phyloP scores from a whole-genome alignment of 2,113 vertebrate genomes.

The Heloderma charlesbogerti region DNA sequence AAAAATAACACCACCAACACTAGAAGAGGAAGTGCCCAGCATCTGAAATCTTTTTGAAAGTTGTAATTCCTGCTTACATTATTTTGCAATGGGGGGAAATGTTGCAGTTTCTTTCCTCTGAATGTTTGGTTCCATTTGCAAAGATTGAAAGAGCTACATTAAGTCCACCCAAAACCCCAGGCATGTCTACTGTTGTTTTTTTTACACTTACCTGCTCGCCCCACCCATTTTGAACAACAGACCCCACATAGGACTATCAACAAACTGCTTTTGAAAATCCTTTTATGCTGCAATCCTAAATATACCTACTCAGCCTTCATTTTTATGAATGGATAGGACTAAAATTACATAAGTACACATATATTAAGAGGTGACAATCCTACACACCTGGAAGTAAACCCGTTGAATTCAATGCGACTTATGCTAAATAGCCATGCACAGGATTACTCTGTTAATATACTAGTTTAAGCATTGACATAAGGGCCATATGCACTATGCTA shows the following conservation, averaged over 20 bases:
- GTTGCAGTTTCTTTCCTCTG: conserved; percentile 10
- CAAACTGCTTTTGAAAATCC: too few relatives aligned
- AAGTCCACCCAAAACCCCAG: neutral
- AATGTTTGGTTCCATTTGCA: neutral
- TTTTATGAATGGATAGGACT: too few relatives aligned
- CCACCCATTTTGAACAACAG: too few relatives aligned
- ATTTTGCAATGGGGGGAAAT: conserved; percentile 58
- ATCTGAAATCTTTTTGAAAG: conserved; percentile 62
- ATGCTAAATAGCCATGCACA: neutral
- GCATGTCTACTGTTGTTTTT: neutral
- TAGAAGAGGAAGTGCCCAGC: conserved; percentile 79
- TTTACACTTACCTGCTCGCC: neutral
- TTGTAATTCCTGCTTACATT: conserved; percentile 75
- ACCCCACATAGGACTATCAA: too few relatives aligned
- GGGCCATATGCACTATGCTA: neutral
- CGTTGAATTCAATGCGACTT: neutral
- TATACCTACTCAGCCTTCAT: too few relatives aligned
- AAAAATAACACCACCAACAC: conserved; percentile 47
- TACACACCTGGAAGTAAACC: neutral
- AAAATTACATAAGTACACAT: neutral
- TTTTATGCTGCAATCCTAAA: too few relatives aligned
- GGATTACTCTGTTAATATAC: neutral
- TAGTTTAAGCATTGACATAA: neutral
- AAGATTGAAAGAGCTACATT: neutral
- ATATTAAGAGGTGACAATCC: neutral